Percentiles rank a stretch among this genome's conserved stretches.
These are phyloP conservation scores for Lophotis ruficrista DNA, from an alignment of 2,113 vertebrate species.

Conservation along the genomic window DNA sequence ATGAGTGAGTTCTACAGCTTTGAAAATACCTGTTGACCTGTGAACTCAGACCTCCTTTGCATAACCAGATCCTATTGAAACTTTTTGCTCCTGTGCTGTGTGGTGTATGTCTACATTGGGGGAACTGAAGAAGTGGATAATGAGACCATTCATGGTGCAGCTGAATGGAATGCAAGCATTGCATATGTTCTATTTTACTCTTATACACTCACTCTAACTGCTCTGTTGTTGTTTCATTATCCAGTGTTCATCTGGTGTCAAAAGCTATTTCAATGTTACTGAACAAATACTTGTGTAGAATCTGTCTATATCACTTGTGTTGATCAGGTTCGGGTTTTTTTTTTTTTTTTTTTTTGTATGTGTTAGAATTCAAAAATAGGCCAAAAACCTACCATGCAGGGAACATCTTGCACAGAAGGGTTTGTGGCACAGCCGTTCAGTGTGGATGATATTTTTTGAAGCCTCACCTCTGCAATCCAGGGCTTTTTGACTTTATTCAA, in stretches of 20 bases:
- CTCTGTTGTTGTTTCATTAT: neutral
- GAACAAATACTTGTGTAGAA: neutral
- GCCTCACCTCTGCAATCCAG: neutral
- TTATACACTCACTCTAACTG: neutral
- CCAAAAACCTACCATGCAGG: neutral
- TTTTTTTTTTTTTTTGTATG: neutral
- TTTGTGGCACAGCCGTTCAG: neutral
- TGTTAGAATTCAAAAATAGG: neutral
- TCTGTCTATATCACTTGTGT: neutral
- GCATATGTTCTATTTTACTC: neutral
- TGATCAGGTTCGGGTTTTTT: neutral
- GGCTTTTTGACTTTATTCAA: neutral
- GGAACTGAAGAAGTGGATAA: neutral
- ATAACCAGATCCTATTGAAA: neutral
- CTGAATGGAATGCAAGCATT: neutral
- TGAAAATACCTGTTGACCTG: constrained; percentile 2
- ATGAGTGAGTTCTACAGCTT: neutral
- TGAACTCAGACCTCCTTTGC: neutral
- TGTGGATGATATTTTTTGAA: neutral
- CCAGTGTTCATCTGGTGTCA: neutral
- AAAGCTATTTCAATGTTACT: neutral
- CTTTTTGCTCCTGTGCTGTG: neutral
- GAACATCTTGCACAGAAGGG: accelerated
- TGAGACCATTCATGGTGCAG: neutral
- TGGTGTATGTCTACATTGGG: neutral